Conservation (phyloP, 1,140 invertebrate genomes). For the Bombyx mandarina region DNA sequence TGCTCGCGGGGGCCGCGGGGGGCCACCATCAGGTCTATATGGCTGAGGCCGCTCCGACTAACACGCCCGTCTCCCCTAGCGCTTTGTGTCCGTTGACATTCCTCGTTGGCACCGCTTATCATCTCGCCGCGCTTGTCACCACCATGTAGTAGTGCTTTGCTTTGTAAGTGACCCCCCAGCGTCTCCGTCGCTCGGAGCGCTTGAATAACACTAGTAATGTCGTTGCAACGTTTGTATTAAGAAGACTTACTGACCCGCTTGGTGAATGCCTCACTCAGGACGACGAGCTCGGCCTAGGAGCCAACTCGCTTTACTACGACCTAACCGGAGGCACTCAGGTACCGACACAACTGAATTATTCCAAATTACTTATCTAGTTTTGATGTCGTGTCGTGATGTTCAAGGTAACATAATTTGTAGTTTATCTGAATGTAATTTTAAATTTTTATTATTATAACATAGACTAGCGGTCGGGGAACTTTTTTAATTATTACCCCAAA, state of each 20-base stretch:
- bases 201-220: constrained; percentile 46
- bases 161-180: constrained; percentile 44
- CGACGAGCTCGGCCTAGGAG: constrained; percentile 63
- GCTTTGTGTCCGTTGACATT: constrained; percentile 24
- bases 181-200: constrained; percentile 19
- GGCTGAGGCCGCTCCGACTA: constrained; percentile 52
- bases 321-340: constrained; percentile 69
- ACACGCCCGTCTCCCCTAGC: constrained; percentile 35
- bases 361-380: constrained; percentile 5
- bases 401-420: not conserved
- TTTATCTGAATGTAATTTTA: not conserved
- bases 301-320: constrained; percentile 68
- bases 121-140: constrained; percentile 35
- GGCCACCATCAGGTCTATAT: constrained; percentile 62
- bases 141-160: constrained; percentile 49
- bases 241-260: constrained; percentile 65
- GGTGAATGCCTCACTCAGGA: constrained; percentile 66
- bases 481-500: no score
- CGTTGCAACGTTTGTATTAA: constrained; percentile 58
- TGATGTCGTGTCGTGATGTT: constrained; percentile 28
- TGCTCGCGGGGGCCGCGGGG: constrained; percentile 6
- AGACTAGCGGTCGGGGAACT: no score
- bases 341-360: constrained; percentile 20
- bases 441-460: constrained; percentile 7
- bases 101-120: constrained; percentile 47